These are phyloP conservation scores for Synchiropus splendidus DNA, from an alignment of 2,113 vertebrate genomes.

Conservation along the genomic window DNA sequence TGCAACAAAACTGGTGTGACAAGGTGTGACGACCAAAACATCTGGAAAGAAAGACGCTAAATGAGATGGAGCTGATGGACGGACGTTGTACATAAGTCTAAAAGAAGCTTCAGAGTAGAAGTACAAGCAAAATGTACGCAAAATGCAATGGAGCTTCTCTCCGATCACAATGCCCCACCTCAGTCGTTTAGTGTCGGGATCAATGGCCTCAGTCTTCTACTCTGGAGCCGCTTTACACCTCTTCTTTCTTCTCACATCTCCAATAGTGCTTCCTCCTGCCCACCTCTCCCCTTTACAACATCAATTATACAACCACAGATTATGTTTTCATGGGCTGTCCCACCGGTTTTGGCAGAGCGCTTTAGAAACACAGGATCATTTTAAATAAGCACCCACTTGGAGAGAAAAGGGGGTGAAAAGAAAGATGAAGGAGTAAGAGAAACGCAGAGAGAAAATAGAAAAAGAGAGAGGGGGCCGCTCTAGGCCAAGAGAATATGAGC, in stretches of 20 bases:
- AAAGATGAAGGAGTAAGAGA: conserved; percentile 40
- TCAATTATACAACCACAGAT: conserved; percentile 56
- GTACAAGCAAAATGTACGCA: too few relatives aligned
- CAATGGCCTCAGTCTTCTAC: neutral
- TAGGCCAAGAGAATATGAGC: conserved; percentile 70
- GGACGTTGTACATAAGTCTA: too few relatives aligned
- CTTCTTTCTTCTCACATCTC: conserved; percentile 22
- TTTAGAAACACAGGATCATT: conserved; percentile 58
- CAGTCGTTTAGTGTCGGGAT: too few relatives aligned
- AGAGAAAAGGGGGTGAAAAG: conserved; percentile 18
- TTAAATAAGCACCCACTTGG: conserved; percentile 61
- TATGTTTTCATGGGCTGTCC: conserved; percentile 57
- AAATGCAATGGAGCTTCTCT: too few relatives aligned
- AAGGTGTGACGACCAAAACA: too few relatives aligned
- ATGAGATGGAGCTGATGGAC: too few relatives aligned
- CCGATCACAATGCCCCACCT: too few relatives aligned
- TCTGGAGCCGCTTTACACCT: too few relatives aligned
- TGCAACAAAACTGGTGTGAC: too few relatives aligned
- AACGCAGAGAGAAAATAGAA: conserved; percentile 55
- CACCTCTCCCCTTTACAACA: conserved; percentile 42
- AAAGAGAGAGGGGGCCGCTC: conserved; percentile 54
- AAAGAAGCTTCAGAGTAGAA: too few relatives aligned
- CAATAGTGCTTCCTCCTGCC: conserved; percentile 25
- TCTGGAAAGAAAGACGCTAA: too few relatives aligned
- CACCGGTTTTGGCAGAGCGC: conserved; percentile 52